Base-by-base conservation (phyloP, 2,888 invertebrate species). In the Hirtodrosophila cameraria region DNA sequence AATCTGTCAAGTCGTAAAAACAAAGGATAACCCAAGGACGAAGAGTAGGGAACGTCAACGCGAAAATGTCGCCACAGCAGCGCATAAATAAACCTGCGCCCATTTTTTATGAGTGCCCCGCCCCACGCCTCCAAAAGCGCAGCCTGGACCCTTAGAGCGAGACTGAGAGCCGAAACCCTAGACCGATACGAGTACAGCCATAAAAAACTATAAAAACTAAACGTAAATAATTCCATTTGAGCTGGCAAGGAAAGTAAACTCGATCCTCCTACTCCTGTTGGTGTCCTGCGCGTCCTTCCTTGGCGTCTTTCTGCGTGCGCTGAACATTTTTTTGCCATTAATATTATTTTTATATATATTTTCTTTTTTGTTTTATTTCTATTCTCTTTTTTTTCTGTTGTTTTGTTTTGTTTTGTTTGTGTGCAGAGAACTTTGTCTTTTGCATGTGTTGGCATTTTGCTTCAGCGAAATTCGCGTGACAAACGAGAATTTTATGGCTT, bases 401-500 rank as follows among this genome's bases (percentile, higher is more conserved):
- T 42, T 27, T 49, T 49, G 8, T 12, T 35, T 31, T 39, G 49
- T 50, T 49, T 57, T n/a, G 48, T 50, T 43, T 30, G 25, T 48
- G 33, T 15, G 33, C 39, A 25, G 43, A 72, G 76, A 87, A 87
- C 80, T 83, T 83, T 87, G 84, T 83, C 81, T 87, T 83, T 83
- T 83, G 87, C 87, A 87, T 83, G 87, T 84, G 87, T 70, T 82
- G 82, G 82, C 82, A 85, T 79, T 85, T 76, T 80, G 74, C 70
- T 72, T 63, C 57, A 53, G 54, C 65, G 73, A 75, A 89, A 87
- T 88, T 90, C 90, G 89, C 90, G 90, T 90, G 90, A 90, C 90
- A 90, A 90, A 90, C 89, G 90, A 90, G 90, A 77, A 88, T 90
- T 90, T 90, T 90, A 90, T 90, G 86, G 90, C 88, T 90, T 90